phyloP scores from a whole-genome alignment of 2,888 invertebrate species.

The Lampropteryx suffumata region DNA sequence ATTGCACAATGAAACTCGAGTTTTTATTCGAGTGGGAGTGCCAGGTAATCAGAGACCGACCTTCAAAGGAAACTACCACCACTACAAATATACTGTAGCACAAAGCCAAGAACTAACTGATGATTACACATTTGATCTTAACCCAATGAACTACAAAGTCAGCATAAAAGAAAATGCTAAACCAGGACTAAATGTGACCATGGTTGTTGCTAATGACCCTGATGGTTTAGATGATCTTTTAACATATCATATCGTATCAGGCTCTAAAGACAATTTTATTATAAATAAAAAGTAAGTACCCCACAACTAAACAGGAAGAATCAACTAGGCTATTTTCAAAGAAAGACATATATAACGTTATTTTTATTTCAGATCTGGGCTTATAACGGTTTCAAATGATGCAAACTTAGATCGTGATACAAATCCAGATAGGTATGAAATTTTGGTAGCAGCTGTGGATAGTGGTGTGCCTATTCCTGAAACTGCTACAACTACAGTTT shows the following conservation, averaged over 20 bases:
- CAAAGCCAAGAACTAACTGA: conserved; percentile 58
- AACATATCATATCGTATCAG: conserved; percentile 87
- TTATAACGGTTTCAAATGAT: conserved; percentile 88
- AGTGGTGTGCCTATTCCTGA: conserved; percentile 88
- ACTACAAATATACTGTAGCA: conserved; percentile 70
- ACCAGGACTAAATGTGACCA: conserved; percentile 86
- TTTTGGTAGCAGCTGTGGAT: conserved; percentile 89
- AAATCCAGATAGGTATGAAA: conserved; percentile 86
- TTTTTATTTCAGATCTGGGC: conserved; percentile 79
- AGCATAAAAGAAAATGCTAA: conserved; percentile 87
- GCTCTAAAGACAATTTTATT: conserved; percentile 90
- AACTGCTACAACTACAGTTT: conserved; percentile 90
- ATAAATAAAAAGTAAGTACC: conserved; percentile 86
- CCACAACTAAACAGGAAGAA: too few relatives aligned
- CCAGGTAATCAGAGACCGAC: conserved; percentile 91
- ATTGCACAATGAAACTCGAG: conserved; percentile 85
- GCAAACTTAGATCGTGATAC: conserved; percentile 87
- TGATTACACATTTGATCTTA: conserved; percentile 79
- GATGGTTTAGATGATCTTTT: conserved; percentile 88
- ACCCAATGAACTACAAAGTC: conserved; percentile 88
- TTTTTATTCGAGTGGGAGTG: conserved; percentile 89
- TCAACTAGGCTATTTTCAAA: too few relatives aligned
- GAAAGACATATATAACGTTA: too few relatives aligned
- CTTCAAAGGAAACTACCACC: conserved; percentile 88
- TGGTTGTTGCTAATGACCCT: conserved; percentile 89